phyloP scores from a whole-genome alignment of 2,113 vertebrate genomes.

The Aegotheles bennettii region DNA sequence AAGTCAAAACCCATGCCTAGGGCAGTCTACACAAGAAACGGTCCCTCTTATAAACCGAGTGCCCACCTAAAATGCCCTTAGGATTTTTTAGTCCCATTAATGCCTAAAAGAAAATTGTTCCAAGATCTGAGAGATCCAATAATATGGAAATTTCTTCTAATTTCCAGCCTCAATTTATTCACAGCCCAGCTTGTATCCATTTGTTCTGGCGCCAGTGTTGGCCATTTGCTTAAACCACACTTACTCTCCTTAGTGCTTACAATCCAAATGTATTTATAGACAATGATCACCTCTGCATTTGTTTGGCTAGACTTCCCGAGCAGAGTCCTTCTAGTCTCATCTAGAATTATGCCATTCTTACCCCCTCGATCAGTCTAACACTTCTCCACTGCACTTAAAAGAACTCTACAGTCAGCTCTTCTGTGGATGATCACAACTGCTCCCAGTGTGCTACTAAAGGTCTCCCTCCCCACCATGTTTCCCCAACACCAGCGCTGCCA shows the following conservation, averaged over 20 bases:
- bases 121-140: background rate
- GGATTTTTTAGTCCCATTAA: background rate
- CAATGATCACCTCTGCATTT: background rate
- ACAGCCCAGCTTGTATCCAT: background rate
- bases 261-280: background rate
- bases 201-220: background rate
- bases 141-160: background rate
- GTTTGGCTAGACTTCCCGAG: background rate
- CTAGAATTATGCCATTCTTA: background rate
- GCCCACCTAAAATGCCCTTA: background rate
- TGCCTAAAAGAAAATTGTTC: background rate
- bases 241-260: background rate
- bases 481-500: background rate
- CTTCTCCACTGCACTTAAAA: fast-evolving
- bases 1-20: background rate
- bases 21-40: background rate
- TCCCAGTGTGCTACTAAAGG: background rate
- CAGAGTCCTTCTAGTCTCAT: background rate
- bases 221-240: background rate
- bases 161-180: background rate
- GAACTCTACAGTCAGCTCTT: background rate
- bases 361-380: background rate
- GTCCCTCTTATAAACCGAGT: background rate
- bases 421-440: background rate
- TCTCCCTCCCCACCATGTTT: background rate